Percentiles rank a stretch among this genome's conserved stretches.
phyloP scores from a whole-genome alignment of 2,797 vertebrate genomes.

The Rhabdophis nuchalis region DNA sequence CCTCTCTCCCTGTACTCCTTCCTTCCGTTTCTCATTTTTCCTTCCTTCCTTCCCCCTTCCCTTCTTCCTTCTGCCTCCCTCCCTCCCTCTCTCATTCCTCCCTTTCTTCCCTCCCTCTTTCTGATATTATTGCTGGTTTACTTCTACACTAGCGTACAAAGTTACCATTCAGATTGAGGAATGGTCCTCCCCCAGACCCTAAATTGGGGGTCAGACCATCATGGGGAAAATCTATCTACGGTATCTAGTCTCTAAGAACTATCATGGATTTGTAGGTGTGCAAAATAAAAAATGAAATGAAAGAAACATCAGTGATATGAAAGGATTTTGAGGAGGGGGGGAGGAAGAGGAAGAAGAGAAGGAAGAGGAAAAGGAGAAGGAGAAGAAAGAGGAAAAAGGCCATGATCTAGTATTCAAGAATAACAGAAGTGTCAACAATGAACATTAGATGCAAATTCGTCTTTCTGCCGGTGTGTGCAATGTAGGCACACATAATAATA shows the following conservation, averaged over 20 bases:
- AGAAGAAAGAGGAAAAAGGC: background rate
- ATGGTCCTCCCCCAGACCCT: background rate
- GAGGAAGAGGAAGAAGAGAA: rapidly evolving
- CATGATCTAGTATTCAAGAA: background rate
- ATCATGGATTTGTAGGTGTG: background rate
- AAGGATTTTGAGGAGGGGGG: background rate
- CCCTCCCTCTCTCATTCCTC: too few species aligned
- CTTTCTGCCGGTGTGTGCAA: background rate
- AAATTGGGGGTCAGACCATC: background rate
- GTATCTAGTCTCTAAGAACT: background rate
- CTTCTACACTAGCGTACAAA: background rate
- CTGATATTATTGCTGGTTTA: background rate
- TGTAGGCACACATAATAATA: background rate
- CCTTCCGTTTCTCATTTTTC: background rate
- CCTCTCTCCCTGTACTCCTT: too few species aligned
- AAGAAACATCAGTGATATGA: background rate
- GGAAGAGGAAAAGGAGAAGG: background rate
- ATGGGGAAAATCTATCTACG: background rate
- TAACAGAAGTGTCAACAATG: background rate
- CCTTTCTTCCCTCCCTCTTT: background rate
- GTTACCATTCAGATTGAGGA: background rate
- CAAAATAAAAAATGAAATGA: background rate
- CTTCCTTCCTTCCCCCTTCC: too few species aligned
- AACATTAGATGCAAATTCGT: background rate
- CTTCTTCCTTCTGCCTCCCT: too few species aligned